A percentile compares a stretch with the other conserved stretches of the same genome.
phyloP scores from a whole-genome alignment of 2,888 invertebrate species.

The Zygogramma bicolorata region DNA sequence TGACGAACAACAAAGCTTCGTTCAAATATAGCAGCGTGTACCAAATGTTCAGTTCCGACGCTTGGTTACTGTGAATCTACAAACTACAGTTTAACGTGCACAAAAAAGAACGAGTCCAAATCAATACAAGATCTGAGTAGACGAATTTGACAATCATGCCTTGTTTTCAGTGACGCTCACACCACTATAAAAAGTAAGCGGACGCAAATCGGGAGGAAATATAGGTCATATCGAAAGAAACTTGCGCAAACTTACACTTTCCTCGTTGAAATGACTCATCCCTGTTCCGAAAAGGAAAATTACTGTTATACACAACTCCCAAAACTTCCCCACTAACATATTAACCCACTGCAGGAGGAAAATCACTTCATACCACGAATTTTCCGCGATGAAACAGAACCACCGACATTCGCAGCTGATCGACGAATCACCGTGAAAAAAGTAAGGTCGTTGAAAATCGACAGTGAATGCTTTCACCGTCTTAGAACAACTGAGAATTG shows the following conservation, averaged over 20 bases:
- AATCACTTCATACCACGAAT: conserved; percentile 23
- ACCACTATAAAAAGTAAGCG: not conserved
- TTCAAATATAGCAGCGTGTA: too few relatives aligned
- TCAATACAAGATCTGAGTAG: too few relatives aligned
- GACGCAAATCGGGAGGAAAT: too few relatives aligned
- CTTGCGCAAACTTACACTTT: not conserved
- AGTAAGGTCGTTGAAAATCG: conserved; percentile 40
- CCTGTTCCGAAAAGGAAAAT: conserved; percentile 9
- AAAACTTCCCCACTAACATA: conserved; percentile 26
- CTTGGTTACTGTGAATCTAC: too few relatives aligned
- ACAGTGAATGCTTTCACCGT: conserved; percentile 57
- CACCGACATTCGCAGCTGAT: conserved; percentile 4
- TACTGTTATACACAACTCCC: conserved; percentile 20
- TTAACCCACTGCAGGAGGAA: conserved; percentile 9
- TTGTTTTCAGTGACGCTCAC: too few relatives aligned
- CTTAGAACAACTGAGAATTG: conserved; percentile 51
- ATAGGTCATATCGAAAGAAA: not conserved
- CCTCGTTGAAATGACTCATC: not conserved
- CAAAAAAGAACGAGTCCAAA: too few relatives aligned
- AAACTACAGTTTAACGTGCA: too few relatives aligned
- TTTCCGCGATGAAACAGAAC: not conserved
- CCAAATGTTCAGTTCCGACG: too few relatives aligned
- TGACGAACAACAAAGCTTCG: too few relatives aligned
- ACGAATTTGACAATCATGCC: too few relatives aligned
- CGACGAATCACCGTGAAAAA: conserved; percentile 16